Base-by-base conservation (phyloP, 2,113 vertebrate species). In the Crocuta crocuta region DNA sequence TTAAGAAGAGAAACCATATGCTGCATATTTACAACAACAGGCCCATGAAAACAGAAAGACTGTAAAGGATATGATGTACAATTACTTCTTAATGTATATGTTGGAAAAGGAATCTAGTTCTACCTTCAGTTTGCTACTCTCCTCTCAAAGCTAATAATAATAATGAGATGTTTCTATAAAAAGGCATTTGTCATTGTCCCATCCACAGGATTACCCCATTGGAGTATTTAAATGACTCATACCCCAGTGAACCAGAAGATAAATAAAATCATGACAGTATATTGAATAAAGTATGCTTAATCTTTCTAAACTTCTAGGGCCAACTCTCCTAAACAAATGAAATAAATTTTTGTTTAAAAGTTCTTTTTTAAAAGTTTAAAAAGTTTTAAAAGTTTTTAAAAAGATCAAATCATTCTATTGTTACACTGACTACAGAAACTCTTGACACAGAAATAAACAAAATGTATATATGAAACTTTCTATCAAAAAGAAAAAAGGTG, bases 351-450 rank as follows among this genome's bases (percentile, higher is more conserved):
- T 85, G 5, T 68, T 73, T 65, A n/a, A 71, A 96, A 80, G 35
- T 45, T 66, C 9, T 85, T 79, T 35, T 65, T 8, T 5, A n/a
- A 82, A 76, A 87, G 84, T 35, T 66, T 65, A 6, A 7, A n/a
- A 82, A 76, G 39, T 39, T 39, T 39, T 39, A 39, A 39, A 39
- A 39, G 39, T 39, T 35, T 66, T 65, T 8, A 7, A n/a, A 82
- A 76, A 87, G 84, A 90, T 43, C 16, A 82, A 55, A 82, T 53
- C 23, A 71, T 65, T 82, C 5, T 76, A n/a, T 53, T 53, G 19
- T 89, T 80, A 71, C 12, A 45, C 53, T 53, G 21, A 87, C 35
- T 95, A 21, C 19, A 76, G 89, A 93, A 95, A 73, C 85, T 35
- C 12, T 23, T 39, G 33, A 61, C 35, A 63, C 23, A 90, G 8